Base-by-base conservation (phyloP, 2,113 vertebrate genomes). In the Crotalus viridis region DNA sequence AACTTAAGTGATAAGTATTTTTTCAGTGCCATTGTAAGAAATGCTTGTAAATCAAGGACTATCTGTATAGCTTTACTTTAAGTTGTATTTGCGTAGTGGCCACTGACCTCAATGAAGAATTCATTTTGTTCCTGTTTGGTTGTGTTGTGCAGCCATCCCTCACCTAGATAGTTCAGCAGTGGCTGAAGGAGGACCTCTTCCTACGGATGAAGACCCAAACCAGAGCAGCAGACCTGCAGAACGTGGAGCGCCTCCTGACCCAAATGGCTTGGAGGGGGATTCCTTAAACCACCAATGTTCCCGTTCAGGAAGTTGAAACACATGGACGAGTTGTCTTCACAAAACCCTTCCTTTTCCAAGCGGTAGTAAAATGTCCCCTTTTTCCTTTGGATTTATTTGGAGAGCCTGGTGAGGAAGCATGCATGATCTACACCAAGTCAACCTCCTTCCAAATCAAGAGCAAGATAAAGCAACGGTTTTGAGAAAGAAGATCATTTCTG, bases 211-310 rank as follows among this genome's bases (percentile, higher is more conserved):
- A 85, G 96, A 61, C 43, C 89, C 94, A 94, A 94, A 10, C 0
- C 95, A 96, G 43, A 52, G 94, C 46, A 52, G 94, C 46, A 90
- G 95, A 10, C n/a, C 93, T 56, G 87, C 89, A 1, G 95, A 96
- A 57, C 96, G 94, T 85, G 95, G 95, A 85, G 97, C 93, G 81
- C 86, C 96, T 87, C 1, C 88, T 0, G 57, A 92, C 90, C 57
- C 94, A 39, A 97, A 90, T 0, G 1, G 74, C 88, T 56, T 89
- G 2, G 95, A 95, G 91, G 95, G 97, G 48, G 93, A 93, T 39
- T 94, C 96, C 17, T 95, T 97, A 96, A 91, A 94, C 56, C 81
- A 89, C 90, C 95, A 94, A 22, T 17, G 57, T 87, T 87, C 94
- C 57, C 56, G 39, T 59, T 89, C 93, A 51, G 95, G 33, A 0